Percentiles rank a stretch among this genome's conserved stretches.
Conservation (phyloP, 2,888 invertebrate species). For the Neoascia interrupta region DNA sequence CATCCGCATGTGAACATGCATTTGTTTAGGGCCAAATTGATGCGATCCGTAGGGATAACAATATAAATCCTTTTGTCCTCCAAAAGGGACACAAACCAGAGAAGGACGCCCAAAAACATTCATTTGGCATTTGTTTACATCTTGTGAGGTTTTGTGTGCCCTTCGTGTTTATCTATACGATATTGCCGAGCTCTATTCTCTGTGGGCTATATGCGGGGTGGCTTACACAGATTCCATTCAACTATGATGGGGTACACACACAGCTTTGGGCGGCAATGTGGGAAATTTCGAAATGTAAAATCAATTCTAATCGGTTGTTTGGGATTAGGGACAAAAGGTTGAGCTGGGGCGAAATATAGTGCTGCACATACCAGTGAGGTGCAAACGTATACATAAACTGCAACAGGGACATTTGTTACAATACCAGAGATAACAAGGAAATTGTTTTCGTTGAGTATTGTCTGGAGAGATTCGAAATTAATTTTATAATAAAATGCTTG, state of each 20-base stretch:
- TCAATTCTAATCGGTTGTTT: constrained; percentile 64
- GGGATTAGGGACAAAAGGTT: too few species aligned
- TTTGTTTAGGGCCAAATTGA: constrained; percentile 53
- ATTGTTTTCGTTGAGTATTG: constrained; percentile 40
- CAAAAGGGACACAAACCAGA: too few species aligned
- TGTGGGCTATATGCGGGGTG: too few species aligned
- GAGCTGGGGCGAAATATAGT: not conserved
- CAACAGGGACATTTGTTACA: constrained; percentile 13
- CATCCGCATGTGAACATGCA: constrained; percentile 47
- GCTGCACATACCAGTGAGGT: constrained; percentile 27
- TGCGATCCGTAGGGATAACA: constrained; percentile 58
- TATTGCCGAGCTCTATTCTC: constrained; percentile 42
- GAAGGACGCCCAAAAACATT: constrained; percentile 61
- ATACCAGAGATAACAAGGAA: constrained; percentile 11
- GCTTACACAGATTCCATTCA: not conserved
- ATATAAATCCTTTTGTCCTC: constrained; percentile 56
- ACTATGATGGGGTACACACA: too few species aligned
- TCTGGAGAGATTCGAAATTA: constrained; percentile 40
- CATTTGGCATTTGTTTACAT: constrained; percentile 63
- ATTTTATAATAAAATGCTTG: constrained; percentile 47
- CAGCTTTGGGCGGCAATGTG: constrained; percentile 37
- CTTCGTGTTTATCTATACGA: constrained; percentile 55
- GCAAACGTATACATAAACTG: constrained; percentile 51
- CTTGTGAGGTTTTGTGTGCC: constrained; percentile 39
- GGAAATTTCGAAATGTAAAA: constrained; percentile 54